Conservation (phyloP, 1,140 invertebrate genomes). For the Cotesia chilonis region DNA sequence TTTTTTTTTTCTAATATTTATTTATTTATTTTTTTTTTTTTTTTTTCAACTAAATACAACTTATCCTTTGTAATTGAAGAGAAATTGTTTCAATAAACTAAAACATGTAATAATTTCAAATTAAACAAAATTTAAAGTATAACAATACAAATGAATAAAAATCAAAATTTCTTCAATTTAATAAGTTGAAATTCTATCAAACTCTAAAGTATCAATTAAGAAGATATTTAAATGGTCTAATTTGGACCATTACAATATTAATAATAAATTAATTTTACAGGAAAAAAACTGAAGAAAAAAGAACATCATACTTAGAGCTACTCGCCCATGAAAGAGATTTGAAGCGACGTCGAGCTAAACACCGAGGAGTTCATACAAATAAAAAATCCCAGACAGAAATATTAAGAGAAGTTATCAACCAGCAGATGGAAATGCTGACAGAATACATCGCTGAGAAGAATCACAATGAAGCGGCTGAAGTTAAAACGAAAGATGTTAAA, state of each 20-base stretch:
- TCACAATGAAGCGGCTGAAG: conserved; percentile 2
- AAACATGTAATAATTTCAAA: no score
- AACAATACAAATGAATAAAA: background rate
- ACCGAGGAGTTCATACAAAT: conserved; percentile 72
- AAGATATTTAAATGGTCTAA: background rate
- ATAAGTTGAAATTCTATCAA: no score
- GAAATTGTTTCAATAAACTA: no score
- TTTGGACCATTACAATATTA: background rate
- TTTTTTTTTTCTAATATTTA: no score
- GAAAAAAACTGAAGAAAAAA: conserved; percentile 41
- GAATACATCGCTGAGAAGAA: conserved; percentile 51
- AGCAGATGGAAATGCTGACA: conserved; percentile 67
- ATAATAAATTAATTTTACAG: conserved; percentile 41
- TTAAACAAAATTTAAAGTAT: background rate
- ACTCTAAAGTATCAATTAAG: no score
- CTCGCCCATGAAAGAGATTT: conserved; percentile 70
- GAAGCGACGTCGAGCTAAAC: conserved; percentile 71
- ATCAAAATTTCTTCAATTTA: background rate
- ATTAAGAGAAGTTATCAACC: conserved; percentile 71
- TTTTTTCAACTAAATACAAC: no score
- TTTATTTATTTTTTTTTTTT: no score
- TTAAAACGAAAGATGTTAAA: background rate
- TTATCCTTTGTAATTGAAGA: no score
- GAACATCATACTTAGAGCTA: conserved; percentile 62
- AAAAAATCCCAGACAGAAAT: conserved; percentile 72